Percentiles rank a stretch among this genome's conserved stretches.
Conservation (phyloP, 2,113 vertebrate genomes). For the Dinomys branickii region DNA sequence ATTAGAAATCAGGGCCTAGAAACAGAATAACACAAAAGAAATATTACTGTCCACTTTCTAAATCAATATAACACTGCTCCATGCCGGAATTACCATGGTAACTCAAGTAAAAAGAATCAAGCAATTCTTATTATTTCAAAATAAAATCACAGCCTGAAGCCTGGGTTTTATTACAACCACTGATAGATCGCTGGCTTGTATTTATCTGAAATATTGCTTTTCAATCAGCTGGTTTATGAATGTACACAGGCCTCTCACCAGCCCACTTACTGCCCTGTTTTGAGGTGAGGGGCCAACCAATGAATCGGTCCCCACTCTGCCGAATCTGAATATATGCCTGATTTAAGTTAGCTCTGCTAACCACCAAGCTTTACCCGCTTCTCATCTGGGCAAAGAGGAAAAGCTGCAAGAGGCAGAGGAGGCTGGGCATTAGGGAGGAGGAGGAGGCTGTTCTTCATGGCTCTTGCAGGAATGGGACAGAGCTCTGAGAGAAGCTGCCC, state of each 20-base stretch:
- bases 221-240: slow-evolving; percentile 97
- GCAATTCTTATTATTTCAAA: slow-evolving; percentile 99
- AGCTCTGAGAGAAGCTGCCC: not conserved
- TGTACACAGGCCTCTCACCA: slow-evolving; percentile 95
- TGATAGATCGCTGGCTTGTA: slow-evolving; percentile 95
- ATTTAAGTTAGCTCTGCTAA: slow-evolving; percentile 44
- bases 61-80: slow-evolving; percentile 99
- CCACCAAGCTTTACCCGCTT: not conserved
- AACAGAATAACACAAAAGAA: slow-evolving; percentile 99
- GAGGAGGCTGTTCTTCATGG: not conserved
- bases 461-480: not conserved
- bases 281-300: slow-evolving; percentile 88
- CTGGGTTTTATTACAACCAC: slow-evolving; percentile 98
- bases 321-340: slow-evolving; percentile 57
- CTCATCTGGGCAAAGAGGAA: slow-evolving; percentile 9
- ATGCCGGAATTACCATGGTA: slow-evolving; percentile 99
- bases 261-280: slow-evolving; percentile 90
- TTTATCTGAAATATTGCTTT: slow-evolving; percentile 98
- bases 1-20: slow-evolving; percentile 99
- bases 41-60: slow-evolving; percentile 99
- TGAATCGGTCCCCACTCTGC: slow-evolving; percentile 84
- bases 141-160: slow-evolving; percentile 99
- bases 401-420: not conserved
- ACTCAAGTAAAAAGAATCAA: slow-evolving; percentile 99
- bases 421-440: not conserved